These are phyloP conservation scores for Galago senegalensis DNA, from an alignment of 2,797 vertebrate genomes.

Conservation along the genomic window DNA sequence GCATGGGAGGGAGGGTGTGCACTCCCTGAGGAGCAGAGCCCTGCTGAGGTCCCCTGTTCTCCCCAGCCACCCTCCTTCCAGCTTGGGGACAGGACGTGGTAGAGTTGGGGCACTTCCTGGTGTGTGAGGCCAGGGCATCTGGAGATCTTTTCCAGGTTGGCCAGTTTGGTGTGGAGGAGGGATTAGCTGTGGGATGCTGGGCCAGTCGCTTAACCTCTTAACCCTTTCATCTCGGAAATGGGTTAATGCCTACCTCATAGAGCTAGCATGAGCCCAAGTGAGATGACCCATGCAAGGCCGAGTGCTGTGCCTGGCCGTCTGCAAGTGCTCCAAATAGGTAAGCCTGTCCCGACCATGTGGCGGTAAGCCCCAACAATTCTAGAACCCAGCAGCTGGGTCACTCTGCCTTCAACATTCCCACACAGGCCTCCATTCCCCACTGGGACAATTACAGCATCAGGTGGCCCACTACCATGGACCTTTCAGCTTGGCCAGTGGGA, in stretches of 20 bases:
- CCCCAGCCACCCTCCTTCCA: background rate
- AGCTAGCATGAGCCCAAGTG: background rate
- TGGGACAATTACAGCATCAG: rapidly evolving
- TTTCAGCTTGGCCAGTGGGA: background rate
- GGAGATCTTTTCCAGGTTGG: background rate
- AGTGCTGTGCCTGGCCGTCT: background rate
- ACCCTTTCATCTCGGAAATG: background rate
- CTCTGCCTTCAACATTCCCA: background rate
- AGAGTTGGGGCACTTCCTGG: background rate
- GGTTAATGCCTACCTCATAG: background rate
- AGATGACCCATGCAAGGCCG: background rate
- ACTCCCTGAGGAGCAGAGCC: background rate
- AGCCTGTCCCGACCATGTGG: rapidly evolving
- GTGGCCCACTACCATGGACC: rapidly evolving
- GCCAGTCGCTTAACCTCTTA: background rate
- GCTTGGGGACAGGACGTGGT: background rate
- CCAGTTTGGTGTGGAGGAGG: background rate
- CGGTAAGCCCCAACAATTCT: background rate
- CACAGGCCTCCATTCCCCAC: rapidly evolving
- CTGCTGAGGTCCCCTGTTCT: background rate
- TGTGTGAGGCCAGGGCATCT: background rate
- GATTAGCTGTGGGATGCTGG: background rate
- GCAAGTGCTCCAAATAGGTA: background rate
- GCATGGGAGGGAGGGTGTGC: too few species aligned
- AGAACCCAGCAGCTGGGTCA: rapidly evolving